Base-by-base conservation (phyloP, 2,888 invertebrate genomes). In the Mamestra brassicae region DNA sequence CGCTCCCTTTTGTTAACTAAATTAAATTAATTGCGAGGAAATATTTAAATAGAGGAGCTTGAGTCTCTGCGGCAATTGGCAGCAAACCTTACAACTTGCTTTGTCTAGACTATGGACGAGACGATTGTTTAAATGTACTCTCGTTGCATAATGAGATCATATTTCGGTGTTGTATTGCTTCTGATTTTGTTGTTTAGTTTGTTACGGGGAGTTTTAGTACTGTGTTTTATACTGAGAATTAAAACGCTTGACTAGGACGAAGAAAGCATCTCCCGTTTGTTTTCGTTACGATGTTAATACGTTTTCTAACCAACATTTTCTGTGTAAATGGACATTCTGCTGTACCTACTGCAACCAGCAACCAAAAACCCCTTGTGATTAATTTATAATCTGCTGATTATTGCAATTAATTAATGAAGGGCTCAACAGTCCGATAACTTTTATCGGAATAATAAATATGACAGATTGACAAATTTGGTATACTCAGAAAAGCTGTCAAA, bases 1-100 rank as follows among this genome's bases (percentile, higher is more conserved):
- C 87, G 88, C 90, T 92, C 91, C 88, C 92, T 90, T 94, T 94
- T 94, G 94, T 95, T 94, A 94, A 93, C 91, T 94, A 92, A 95
- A 95, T 94, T 94, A 94, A 95, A 94, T 94, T 95, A 95, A 95
- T 95, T 94, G 94, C 90, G 89, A 93, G 93, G 94, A 95, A 95
- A 95, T 95, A 95, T 95, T 95, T 95, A 94, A 95, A 95, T 92
- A 91, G 92, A 91, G 91, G 90, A 71, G 34, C 75, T 72, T 68
- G 55, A 90, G 92, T 93, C 91, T 89, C 88, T 82, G 89, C 88
- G 88, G 91, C 92, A 92, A 94, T 94, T 93, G 94, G 90, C 90
- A 92, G 91, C 89, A 90, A 93, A 93, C 92, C 93, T 90, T 92
- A 91, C 89, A 90, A 89, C 87, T 90, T 77, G 89, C 89, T 90